A percentile compares a stretch with the other conserved stretches of the same genome.
Evolutionary conservation across 53 echinoderm and acorn worm genomes (phyloP).

Genomic region (Luidia sarsii): DNA sequence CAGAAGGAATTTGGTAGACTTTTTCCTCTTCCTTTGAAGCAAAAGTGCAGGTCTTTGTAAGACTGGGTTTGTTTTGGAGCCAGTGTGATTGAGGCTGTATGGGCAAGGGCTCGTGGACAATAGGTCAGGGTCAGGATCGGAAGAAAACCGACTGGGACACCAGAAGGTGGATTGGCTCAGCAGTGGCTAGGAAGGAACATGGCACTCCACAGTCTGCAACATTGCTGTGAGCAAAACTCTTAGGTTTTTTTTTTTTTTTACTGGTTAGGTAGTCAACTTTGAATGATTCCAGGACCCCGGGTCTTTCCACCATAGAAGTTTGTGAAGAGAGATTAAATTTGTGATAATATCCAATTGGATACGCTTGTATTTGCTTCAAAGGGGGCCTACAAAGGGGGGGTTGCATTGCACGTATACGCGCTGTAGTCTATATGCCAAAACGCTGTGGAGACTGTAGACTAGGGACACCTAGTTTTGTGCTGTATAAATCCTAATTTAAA

Average conservation of each 20-base stretch:
- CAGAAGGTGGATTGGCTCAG: constrained; percentile 29
- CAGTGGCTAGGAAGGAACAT: constrained; percentile 19
- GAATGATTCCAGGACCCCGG: constrained; percentile 39
- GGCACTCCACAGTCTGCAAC: constrained; percentile 3
- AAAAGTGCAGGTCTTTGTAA: constrained; percentile 48
- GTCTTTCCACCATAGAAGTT: background rate
- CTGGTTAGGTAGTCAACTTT: constrained; percentile 3
- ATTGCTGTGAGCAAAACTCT: constrained; percentile 44
- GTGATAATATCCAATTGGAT: constrained; percentile 27
- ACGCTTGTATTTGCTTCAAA: constrained; percentile 10
- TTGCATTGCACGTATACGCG: too few relatives aligned
- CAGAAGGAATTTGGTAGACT: constrained; percentile 32
- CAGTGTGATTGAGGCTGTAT: constrained; percentile 20
- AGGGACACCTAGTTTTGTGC: too few relatives aligned
- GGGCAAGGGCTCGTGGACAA: constrained; percentile 35
- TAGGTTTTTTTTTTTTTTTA: background rate
- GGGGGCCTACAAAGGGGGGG: constrained; percentile 32
- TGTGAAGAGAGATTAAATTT: constrained; percentile 42
- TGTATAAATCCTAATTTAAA: too few relatives aligned
- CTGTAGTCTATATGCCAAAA: too few relatives aligned
- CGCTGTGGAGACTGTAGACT: too few relatives aligned
- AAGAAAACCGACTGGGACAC: constrained; percentile 15
- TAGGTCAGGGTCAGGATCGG: constrained; percentile 50
- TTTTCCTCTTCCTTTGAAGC: constrained; percentile 8
- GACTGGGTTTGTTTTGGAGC: constrained; percentile 52